Conservation (phyloP, 2,113 vertebrate species). For the Platysternon megacephalum region DNA sequence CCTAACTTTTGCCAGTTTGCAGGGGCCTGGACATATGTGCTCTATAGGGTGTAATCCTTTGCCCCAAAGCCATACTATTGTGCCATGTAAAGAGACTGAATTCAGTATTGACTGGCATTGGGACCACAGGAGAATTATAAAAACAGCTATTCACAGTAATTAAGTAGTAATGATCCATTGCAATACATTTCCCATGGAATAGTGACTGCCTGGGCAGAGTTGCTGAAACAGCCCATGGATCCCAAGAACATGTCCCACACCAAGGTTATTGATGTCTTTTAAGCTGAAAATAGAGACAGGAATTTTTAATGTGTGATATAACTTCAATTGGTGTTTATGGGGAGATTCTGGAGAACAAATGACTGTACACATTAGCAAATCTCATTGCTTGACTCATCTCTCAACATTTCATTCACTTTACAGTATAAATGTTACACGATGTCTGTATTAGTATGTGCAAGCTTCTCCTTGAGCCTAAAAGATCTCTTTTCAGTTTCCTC, state of each 20-base stretch:
- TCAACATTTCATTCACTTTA: fast-evolving
- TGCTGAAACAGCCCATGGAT: not conserved
- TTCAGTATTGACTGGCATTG: constrained; percentile 44
- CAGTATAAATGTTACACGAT: fast-evolving
- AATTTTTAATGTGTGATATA: not conserved
- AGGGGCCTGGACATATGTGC: not conserved
- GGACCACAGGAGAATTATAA: not conserved
- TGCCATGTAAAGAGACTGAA: constrained; percentile 44
- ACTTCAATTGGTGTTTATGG: fast-evolving
- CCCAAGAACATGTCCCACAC: not conserved
- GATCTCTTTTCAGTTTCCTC: not conserved
- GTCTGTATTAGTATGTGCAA: fast-evolving
- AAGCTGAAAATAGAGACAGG: not conserved
- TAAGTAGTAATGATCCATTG: not conserved
- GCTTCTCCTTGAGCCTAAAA: not conserved
- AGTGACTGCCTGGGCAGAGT: not conserved
- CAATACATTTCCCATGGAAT: not conserved
- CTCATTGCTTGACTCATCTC: not conserved
- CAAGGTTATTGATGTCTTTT: not conserved
- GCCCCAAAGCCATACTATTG: constrained; percentile 40
- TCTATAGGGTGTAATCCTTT: constrained; percentile 11
- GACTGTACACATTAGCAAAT: fast-evolving
- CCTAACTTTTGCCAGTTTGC: constrained; percentile 20
- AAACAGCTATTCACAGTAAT: not conserved
- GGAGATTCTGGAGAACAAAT: not conserved